Conservation (phyloP, 2,113 vertebrate genomes). For the Myodes glareolus region DNA sequence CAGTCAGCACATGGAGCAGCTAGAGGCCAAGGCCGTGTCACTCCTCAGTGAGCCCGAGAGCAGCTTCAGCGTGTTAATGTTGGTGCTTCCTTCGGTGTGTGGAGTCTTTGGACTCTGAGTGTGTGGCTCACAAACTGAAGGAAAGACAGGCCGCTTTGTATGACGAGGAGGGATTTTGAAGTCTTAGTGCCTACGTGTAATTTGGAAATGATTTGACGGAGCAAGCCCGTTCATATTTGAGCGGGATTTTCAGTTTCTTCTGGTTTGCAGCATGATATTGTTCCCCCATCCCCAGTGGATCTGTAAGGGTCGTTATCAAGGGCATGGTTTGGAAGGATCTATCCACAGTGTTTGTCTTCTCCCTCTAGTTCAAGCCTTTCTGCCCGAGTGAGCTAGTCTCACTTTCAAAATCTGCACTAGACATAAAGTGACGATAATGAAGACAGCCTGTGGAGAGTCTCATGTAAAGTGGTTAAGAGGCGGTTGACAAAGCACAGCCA, state of each 20-base stretch:
- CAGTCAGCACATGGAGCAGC: neutral
- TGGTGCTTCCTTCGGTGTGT: slow-evolving; percentile 14
- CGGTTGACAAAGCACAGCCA: neutral
- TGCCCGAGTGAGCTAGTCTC: neutral
- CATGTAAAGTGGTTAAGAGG: neutral
- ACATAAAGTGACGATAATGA: neutral
- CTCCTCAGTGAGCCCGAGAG: neutral
- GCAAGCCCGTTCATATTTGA: neutral
- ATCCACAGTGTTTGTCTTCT: neutral
- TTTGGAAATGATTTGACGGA: slow-evolving; percentile 26
- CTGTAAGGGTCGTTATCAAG: neutral
- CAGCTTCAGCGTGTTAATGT: neutral
- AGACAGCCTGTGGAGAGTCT: neutral
- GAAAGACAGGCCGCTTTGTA: neutral
- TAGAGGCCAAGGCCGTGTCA: neutral
- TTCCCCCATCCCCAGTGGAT: neutral
- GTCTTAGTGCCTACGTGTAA: slow-evolving; percentile 5
- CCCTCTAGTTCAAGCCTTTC: neutral
- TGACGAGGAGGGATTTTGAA: slow-evolving; percentile 4
- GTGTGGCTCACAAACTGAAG: neutral
- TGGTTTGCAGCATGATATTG: neutral
- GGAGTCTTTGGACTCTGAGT: slow-evolving; percentile 39
- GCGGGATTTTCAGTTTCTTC: neutral
- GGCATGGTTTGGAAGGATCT: neutral
- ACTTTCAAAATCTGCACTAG: neutral